Evolutionary conservation across 2,888 invertebrate genomes (phyloP), one percentile per base, ranked within the genome.

Genomic region (Macrophya annulata): DNA sequence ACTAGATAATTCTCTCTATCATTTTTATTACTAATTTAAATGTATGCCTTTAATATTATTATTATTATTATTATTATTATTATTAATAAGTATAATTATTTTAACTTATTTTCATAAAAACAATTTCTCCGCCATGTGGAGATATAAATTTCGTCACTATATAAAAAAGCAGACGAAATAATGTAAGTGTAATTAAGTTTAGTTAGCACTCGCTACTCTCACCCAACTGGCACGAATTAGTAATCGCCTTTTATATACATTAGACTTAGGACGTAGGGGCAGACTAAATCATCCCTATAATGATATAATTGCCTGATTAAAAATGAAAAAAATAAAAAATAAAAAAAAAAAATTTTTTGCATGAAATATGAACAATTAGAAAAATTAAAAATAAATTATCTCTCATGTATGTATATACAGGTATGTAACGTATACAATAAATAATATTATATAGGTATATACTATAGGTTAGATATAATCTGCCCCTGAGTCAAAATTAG

Each of bases 211-310:
- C 91, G 91, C 91, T 93, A 92, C 90, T 92, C 94, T 94, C 94
- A 94, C 94, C 95, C 94, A 94, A 94, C 94, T 95, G 94, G 95
- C 94, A 95, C 95, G 94, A 94, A 90, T 92, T 92, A 51, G 51
- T 62, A 81, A 62, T 62, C 40, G 81, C 81, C 17, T 81, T 81
- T 55, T 77, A 17, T 48, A 17, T 48, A 77, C 77, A 81, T 81
- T 81, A 81, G 81, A 81, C 59, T 81, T 81, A 81, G 59, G 81
- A 62, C 81, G 81, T 62, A 81, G 81, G 81, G 81, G 81, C 81
- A 40, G 59, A 45, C 40, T 79, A 31, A 21, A 25, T 77, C 55
- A 15, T 77, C 17, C 31, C 77, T 55, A 48, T 37, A 51, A 55
- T 55, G 10, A 17, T 68, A 68, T 25, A 25, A 4, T 62, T 12